Conservation (phyloP, 2,888 invertebrate species). For the Mythimna lalbum region DNA sequence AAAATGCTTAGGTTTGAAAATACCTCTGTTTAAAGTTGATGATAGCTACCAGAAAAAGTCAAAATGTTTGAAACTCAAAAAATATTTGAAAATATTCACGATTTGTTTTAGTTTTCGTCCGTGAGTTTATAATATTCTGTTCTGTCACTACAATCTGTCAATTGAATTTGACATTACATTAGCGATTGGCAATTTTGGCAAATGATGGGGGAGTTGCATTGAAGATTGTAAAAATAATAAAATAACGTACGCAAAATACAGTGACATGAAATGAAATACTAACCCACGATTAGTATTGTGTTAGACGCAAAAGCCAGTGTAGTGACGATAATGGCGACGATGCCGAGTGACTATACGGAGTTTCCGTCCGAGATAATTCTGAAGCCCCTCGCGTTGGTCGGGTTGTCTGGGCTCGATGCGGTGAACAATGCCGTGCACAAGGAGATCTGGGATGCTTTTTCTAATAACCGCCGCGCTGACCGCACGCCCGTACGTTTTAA, state of each 20-base stretch:
- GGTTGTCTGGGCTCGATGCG: constrained; percentile 96
- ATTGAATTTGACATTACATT: constrained; percentile 62
- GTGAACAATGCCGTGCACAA: constrained; percentile 96
- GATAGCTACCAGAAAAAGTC: not conserved
- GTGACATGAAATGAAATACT: constrained; percentile 70
- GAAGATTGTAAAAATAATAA: constrained; percentile 66
- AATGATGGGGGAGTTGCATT: constrained; percentile 79
- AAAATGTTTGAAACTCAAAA: not conserved
- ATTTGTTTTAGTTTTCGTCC: not conserved
- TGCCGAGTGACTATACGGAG: constrained; percentile 91
- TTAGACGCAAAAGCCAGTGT: constrained; percentile 36
- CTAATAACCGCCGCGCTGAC: constrained; percentile 95
- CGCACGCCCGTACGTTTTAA: constrained; percentile 96
- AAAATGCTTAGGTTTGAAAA: too few species aligned
- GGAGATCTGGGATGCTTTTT: constrained; percentile 98
- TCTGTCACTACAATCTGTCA: constrained; percentile 17
- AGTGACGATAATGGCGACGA: constrained; percentile 86
- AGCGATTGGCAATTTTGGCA: constrained; percentile 70
- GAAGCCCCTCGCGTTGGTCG: constrained; percentile 96
- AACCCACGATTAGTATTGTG: constrained; percentile 21
- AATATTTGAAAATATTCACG: not conserved
- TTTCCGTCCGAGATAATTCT: constrained; percentile 96
- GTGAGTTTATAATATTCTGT: not conserved
- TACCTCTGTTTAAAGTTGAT: not conserved
- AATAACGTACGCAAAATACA: constrained; percentile 56